Conservation (phyloP, 2,888 invertebrate species). For the Ypsolopha scabrella region DNA sequence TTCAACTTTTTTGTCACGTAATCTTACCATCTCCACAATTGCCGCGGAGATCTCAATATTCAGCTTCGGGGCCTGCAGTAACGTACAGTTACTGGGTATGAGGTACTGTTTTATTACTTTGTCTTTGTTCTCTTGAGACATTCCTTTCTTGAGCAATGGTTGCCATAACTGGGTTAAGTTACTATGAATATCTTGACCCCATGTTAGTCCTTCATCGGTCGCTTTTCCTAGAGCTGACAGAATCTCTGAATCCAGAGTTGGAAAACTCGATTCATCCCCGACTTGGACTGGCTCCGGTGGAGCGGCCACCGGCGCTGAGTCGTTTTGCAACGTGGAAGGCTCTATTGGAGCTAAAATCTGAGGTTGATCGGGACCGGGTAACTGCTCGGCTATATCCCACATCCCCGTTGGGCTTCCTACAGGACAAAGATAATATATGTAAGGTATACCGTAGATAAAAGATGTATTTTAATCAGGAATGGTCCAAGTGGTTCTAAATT, state of each 20-base stretch:
- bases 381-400: too few relatives aligned
- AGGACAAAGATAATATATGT: too few relatives aligned
- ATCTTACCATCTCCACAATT: slow-evolving; percentile 5
- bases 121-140: slow-evolving; percentile 9
- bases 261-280: too few relatives aligned
- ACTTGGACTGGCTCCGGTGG: too few relatives aligned
- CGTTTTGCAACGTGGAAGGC: too few relatives aligned
- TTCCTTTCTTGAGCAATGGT: slow-evolving; percentile 10
- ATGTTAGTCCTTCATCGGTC: slow-evolving; percentile 1
- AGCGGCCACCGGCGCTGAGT: too few relatives aligned
- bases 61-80: slow-evolving; percentile 10
- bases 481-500: too few relatives aligned
- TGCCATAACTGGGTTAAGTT: slow-evolving; percentile 9
- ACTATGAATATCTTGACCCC: slow-evolving; percentile 8
- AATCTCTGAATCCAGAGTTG: slow-evolving; percentile 8
- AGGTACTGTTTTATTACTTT: slow-evolving; percentile 9
- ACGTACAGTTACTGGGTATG: slow-evolving; percentile 8
- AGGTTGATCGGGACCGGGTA: too few relatives aligned
- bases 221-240: slow-evolving; percentile 11
- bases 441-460: too few relatives aligned
- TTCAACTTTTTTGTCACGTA: slow-evolving; percentile 7
- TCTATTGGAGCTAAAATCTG: too few relatives aligned
- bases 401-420: too few relatives aligned
- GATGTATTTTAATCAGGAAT: too few relatives aligned
- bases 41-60: slow-evolving; percentile 13